phyloP scores from a whole-genome alignment of 2,797 vertebrate species.

The Basileuterus tristriatus region DNA sequence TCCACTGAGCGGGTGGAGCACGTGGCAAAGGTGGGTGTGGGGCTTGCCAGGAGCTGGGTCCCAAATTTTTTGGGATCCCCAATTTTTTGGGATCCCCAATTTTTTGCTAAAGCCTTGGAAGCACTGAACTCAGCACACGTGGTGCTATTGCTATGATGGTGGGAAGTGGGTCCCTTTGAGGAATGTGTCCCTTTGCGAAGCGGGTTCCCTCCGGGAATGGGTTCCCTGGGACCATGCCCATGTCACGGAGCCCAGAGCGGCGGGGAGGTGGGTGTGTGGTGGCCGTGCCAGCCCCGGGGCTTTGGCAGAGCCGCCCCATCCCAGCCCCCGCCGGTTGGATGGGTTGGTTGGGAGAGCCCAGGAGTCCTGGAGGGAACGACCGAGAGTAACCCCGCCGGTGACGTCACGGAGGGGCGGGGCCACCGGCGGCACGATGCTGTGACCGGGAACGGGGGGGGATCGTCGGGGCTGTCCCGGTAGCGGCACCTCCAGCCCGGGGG shows the following conservation, averaged over 20 bases:
- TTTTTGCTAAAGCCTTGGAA: background rate
- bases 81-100: background rate
- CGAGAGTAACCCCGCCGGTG: conserved; percentile 45
- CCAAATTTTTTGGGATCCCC: background rate
- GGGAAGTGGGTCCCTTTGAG: background rate
- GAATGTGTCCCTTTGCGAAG: background rate
- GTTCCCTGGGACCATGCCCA: background rate
- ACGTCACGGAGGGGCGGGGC: background rate
- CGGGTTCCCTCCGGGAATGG: accelerated
- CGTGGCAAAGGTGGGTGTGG: accelerated
- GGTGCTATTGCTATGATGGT: accelerated
- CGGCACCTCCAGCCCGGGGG: background rate
- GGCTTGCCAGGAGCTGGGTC: background rate
- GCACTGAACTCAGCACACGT: background rate
- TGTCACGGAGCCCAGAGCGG: accelerated
- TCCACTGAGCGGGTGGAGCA: background rate
- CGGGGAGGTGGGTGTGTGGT: background rate
- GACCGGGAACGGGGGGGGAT: background rate
- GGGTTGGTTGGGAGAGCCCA: background rate
- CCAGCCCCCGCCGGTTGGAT: background rate
- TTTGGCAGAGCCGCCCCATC: background rate
- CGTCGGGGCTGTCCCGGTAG: background rate
- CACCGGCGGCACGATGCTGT: background rate
- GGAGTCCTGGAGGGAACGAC: conserved; percentile 34
- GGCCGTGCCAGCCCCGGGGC: background rate